These are phyloP conservation scores for Melanotaenia nigrans DNA, from an alignment of 2,797 vertebrate species.

Conservation along the genomic window DNA sequence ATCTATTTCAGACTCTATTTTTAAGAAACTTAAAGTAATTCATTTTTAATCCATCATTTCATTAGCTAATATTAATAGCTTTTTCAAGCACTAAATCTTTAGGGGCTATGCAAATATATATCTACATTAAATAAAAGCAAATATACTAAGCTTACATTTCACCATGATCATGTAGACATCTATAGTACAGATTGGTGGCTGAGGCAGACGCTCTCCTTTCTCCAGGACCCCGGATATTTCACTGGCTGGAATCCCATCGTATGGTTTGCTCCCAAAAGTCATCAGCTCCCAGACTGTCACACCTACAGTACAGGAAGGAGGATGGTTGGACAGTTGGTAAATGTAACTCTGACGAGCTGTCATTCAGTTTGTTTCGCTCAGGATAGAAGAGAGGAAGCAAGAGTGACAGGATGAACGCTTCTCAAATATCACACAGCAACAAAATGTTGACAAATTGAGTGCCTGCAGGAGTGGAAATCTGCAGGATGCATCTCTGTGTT, in stretches of 20 bases:
- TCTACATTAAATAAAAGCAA: neutral
- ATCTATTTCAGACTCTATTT: neutral
- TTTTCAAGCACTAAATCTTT: neutral
- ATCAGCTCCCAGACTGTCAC: constrained; percentile 99
- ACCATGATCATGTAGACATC: constrained; percentile 99
- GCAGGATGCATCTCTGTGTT: constrained; percentile 62
- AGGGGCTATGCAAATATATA: neutral
- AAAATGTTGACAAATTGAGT: constrained; percentile 74
- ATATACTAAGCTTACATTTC: constrained; percentile 89
- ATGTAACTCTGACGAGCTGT: constrained; percentile 42
- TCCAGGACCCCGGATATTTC: constrained; percentile 94
- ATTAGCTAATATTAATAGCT: neutral
- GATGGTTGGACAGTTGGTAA: constrained; percentile 21
- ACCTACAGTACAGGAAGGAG: constrained; percentile 73
- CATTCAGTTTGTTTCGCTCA: constrained; percentile 43
- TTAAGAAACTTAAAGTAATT: neutral
- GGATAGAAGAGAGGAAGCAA: constrained; percentile 29
- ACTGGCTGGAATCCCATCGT: constrained; percentile 94
- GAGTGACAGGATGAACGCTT: constrained; percentile 53
- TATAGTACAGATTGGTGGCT: constrained; percentile 97
- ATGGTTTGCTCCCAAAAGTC: constrained; percentile 98
- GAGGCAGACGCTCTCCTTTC: constrained; percentile 96
- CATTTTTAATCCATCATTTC: neutral
- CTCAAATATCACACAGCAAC: constrained; percentile 54
- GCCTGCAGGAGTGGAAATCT: constrained; percentile 67